Conservation (phyloP, 2,113 vertebrate genomes). For the Gnathonemus echidnorhynchus region DNA sequence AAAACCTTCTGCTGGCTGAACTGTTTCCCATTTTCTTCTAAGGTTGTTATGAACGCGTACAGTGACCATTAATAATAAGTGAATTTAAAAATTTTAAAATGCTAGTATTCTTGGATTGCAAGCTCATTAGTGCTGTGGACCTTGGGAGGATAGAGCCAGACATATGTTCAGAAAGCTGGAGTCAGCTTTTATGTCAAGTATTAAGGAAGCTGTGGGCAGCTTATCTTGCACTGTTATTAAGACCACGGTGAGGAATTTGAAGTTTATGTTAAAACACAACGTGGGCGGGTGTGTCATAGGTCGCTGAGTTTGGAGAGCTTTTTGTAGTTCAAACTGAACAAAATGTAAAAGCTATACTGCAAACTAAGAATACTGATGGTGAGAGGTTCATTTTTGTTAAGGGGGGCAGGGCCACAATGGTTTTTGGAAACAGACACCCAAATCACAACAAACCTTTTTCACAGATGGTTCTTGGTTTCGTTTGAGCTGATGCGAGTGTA, state of each 20-base stretch:
- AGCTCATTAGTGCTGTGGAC: neutral
- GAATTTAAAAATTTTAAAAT: neutral
- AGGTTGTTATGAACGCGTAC: neutral
- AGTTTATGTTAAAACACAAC: neutral
- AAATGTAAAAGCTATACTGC: neutral
- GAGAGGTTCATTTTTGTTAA: neutral
- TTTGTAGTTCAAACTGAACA: neutral
- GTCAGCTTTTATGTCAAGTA: slow-evolving; percentile 8
- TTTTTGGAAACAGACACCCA: neutral
- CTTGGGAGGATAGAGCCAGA: neutral
- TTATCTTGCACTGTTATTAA: neutral
- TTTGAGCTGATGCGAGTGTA: neutral
- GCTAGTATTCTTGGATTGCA: neutral
- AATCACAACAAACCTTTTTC: neutral
- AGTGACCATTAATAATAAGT: neutral
- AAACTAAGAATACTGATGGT: neutral
- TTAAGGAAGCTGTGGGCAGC: neutral
- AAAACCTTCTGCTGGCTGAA: neutral
- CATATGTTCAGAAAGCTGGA: neutral
- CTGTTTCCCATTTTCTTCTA: neutral
- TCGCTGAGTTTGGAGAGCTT: neutral
- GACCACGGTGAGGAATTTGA: neutral
- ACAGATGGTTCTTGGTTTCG: neutral
- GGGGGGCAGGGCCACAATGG: neutral
- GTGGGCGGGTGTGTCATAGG: neutral